A percentile compares a stretch with the other conserved stretches of the same genome.
These are phyloP conservation scores for Caenorhabditis remanei DNA, from an alignment of 1,140 invertebrate genomes.

Conservation along the genomic window DNA sequence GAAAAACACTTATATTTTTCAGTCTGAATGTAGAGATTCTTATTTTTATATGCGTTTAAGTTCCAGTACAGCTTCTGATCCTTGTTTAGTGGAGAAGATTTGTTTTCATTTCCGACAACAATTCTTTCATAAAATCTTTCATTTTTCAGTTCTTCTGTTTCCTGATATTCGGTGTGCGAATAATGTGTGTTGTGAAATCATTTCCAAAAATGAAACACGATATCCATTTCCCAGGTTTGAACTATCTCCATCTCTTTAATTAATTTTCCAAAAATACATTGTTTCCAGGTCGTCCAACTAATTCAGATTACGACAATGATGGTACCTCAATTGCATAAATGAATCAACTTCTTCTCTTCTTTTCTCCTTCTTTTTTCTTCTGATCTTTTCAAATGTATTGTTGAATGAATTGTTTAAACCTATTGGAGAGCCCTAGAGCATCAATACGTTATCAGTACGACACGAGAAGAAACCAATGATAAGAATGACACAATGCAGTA, in stretches of 20 bases:
- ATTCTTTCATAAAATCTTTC: not conserved
- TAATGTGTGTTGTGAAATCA: not conserved
- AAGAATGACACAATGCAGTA: slow-evolving; percentile 31
- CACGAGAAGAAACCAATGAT: not conserved
- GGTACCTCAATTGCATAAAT: slow-evolving; percentile 24
- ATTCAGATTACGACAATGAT: slow-evolving; percentile 26
- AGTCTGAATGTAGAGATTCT: too few species aligned
- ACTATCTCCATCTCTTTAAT: not conserved
- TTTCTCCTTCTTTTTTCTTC: not conserved
- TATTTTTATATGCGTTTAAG: too few species aligned
- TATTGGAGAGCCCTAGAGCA: slow-evolving; percentile 9
- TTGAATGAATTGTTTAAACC: slow-evolving; percentile 41
- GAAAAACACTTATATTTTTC: too few species aligned
- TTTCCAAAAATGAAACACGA: slow-evolving; percentile 2
- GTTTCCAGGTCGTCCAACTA: not conserved
- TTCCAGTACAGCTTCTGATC: too few species aligned
- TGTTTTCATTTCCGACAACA: too few species aligned
- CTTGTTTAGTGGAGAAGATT: too few species aligned
- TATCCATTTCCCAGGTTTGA: slow-evolving; percentile 12
- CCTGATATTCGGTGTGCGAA: slow-evolving; percentile 17
- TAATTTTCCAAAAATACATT: not conserved
- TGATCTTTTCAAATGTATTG: not conserved
- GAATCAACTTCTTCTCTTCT: not conserved
- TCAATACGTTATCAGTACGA: slow-evolving; percentile 22
- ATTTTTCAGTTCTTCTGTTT: slow-evolving; percentile 44